phyloP scores from a whole-genome alignment of 2,797 vertebrate species.

The Poecilia gillii region DNA sequence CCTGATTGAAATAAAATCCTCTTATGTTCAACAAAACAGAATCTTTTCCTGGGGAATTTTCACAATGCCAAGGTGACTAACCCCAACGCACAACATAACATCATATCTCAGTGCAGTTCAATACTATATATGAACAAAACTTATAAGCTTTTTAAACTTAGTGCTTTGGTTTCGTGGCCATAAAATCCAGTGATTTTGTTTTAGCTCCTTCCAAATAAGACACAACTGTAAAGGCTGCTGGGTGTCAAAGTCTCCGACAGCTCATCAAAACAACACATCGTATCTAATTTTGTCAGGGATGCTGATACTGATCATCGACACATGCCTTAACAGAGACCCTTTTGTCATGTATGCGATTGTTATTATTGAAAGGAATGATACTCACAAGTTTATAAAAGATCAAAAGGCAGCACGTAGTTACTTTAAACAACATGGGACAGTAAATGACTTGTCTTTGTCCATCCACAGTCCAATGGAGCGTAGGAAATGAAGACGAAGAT shows the following conservation, averaged over 20 bases:
- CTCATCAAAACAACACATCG: not conserved
- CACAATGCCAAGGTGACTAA: not conserved
- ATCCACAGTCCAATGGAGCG: not conserved
- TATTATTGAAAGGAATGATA: not conserved
- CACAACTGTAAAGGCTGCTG: not conserved
- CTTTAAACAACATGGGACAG: not conserved
- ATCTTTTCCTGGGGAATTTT: not conserved
- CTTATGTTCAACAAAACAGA: not conserved
- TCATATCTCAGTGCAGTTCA: not conserved
- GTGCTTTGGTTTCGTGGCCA: not conserved
- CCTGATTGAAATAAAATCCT: not conserved
- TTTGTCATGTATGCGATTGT: not conserved
- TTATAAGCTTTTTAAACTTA: not conserved
- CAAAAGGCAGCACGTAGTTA: too few relatives aligned
- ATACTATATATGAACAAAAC: not conserved
- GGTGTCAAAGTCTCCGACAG: not conserved
- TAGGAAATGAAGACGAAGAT: not conserved
- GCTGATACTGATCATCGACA: not conserved
- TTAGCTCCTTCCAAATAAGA: not conserved
- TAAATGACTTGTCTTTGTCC: not conserved
- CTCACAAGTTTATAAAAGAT: not conserved
- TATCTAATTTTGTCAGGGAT: not conserved
- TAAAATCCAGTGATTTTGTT: not conserved
- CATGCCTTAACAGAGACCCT: not conserved
- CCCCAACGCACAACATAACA: not conserved